Percentiles rank a stretch among this genome's conserved stretches.
Evolutionary conservation across 2,888 invertebrate species (phyloP).

Genomic region (Heterodera filipjevi): DNA sequence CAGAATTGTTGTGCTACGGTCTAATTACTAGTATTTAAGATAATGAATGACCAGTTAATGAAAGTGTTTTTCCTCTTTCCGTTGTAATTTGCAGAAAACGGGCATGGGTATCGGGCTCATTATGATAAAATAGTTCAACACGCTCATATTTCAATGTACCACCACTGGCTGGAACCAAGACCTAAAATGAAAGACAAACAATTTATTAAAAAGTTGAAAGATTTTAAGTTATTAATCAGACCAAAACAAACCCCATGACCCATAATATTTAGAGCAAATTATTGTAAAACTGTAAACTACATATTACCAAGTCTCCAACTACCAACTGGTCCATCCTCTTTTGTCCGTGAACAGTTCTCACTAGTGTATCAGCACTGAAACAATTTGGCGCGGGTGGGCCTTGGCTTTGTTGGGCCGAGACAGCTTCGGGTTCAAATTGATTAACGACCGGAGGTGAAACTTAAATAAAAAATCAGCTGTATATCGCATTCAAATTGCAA

Average conservation of each 20-base stretch:
- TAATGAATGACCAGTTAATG: constrained; percentile 49
- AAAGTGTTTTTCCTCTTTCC: constrained; percentile 51
- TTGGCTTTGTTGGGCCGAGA: not conserved
- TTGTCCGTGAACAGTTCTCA: constrained; percentile 43
- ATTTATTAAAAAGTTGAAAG: too few species aligned
- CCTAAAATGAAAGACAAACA: too few species aligned
- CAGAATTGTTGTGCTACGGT: too few species aligned
- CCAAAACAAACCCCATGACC: too few species aligned
- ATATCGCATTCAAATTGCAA: not conserved
- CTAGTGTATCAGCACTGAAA: constrained; percentile 59
- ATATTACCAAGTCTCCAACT: constrained; percentile 61
- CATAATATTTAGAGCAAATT: too few species aligned
- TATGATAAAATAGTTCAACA: constrained; percentile 64
- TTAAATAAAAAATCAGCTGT: not conserved
- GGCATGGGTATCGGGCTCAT: constrained; percentile 53
- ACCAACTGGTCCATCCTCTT: constrained; percentile 60
- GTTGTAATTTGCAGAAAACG: constrained; percentile 56
- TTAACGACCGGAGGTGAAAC: not conserved
- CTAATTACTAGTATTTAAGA: too few species aligned
- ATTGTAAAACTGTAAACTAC: too few species aligned
- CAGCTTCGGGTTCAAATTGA: not conserved
- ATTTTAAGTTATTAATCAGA: too few species aligned
- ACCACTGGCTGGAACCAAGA: constrained; percentile 58
- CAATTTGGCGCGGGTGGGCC: constrained; percentile 40
- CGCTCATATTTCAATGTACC: constrained; percentile 57